Conservation (phyloP, 2,888 invertebrate genomes). For the Himalopsyche kuldschensis region DNA sequence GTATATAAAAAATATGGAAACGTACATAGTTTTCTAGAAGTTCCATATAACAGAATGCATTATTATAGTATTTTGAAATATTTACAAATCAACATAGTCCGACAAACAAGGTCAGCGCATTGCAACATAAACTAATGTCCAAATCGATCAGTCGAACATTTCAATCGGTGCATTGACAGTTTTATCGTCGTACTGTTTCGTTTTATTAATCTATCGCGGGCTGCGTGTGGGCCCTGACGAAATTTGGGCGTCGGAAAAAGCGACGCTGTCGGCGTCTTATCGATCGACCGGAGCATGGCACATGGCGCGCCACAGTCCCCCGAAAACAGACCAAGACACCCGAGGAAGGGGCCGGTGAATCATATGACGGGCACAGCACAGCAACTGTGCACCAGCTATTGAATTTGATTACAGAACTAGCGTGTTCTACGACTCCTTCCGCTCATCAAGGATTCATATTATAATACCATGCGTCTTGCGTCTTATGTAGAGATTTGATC, state of each 20-base stretch:
- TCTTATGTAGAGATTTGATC: too few species aligned
- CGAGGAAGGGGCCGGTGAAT: neutral
- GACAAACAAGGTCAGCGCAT: too few species aligned
- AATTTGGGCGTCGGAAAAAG: neutral
- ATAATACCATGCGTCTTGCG: too few species aligned
- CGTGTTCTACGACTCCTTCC: neutral
- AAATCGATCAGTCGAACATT: neutral
- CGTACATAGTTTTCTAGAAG: too few species aligned
- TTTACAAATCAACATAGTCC: too few species aligned
- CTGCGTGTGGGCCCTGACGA: neutral
- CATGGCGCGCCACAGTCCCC: neutral
- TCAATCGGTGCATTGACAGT: neutral
- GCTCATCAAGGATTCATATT: neutral
- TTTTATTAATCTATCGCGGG: neutral
- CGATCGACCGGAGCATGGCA: neutral
- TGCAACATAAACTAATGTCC: neutral
- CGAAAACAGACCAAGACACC: neutral
- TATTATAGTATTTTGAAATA: too few species aligned
- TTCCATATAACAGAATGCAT: too few species aligned
- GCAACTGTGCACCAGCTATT: neutral
- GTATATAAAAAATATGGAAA: too few species aligned
- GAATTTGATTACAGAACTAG: neutral
- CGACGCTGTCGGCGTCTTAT: neutral
- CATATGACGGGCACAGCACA: neutral
- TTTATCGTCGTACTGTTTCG: neutral